Evolutionary conservation across 92 coral and sea anemone species (phyloP), one percentile per base, ranked within the genome.

Genomic region (Hydrozoanthus gracilis): DNA sequence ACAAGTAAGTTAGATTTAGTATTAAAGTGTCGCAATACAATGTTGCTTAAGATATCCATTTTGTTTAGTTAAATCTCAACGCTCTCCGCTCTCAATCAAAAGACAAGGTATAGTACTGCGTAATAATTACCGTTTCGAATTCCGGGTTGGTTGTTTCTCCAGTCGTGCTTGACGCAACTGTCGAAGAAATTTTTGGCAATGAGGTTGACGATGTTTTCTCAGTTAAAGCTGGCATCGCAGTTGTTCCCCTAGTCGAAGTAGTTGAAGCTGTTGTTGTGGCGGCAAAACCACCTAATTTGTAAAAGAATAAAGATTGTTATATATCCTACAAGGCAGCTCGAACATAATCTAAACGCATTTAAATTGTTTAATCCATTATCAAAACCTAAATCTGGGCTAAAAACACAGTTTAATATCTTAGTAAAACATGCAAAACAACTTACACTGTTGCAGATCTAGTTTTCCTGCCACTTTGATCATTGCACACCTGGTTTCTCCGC

Each of bases 401-500:
- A 27, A 27, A 27, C 39, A 0, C 39, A 27, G 39, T 27, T 27
- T 27, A 27, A 27, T 27, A 2, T 27, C 39, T 27, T 27, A 27
- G 39, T 27, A 27, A 27, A 27, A 27, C 39, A 27, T 27, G 39
- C 39, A 69, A 17, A 20, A 7, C 16, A 16, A 78, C 83, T 78
- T 78, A 78, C 83, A 78, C 14, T 18, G n/a, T 16, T 10, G 14
- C 7, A 11, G 47, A 51, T 71, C 52, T 3, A 60, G 45, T 48
- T 61, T 78, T 61, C 83, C 83, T 6, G 48, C 39, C 8, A 78
- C 83, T 64, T 78, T 78, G 4, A 78, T 44, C 71, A 78, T 48
- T 15, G 52, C 55, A 61, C 83, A 61, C 10, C 0, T 78, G 45
- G 18, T 12, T 9, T 6, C 54, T 16, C 51, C 71, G 8, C 55